Percentiles rank a stretch among this genome's conserved stretches.
These are phyloP conservation scores for Trissolcus basalis DNA, from an alignment of 1,140 invertebrate species.

Conservation along the genomic window DNA sequence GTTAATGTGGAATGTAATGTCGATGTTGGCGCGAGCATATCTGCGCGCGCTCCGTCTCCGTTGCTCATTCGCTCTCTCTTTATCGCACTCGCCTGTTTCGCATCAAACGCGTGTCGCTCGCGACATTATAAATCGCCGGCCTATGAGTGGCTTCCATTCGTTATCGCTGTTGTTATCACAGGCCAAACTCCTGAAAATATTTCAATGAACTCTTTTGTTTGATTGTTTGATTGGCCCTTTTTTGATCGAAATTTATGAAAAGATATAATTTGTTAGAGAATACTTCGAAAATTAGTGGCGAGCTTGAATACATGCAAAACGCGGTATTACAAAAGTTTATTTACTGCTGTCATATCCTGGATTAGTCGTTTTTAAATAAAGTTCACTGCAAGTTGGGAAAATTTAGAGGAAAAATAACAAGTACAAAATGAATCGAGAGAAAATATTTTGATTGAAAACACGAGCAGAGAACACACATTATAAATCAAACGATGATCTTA, in stretches of 20 bases:
- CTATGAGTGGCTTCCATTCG: conserved; percentile 74
- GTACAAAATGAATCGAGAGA: neutral
- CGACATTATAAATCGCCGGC: conserved; percentile 71
- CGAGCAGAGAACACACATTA: conserved; percentile 5
- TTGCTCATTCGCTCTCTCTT: conserved; percentile 43
- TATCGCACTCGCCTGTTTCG: conserved; percentile 54
- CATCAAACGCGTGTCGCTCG: conserved; percentile 55
- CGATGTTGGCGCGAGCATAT: conserved; percentile 69
- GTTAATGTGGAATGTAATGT: conserved; percentile 76
- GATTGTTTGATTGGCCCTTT: conserved; percentile 12
- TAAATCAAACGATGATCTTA: conserved; percentile 11
- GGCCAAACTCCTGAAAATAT: conserved; percentile 61
- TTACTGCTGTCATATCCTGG: too few relatives aligned
- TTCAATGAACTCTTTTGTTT: conserved; percentile 36
- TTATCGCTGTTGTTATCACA: conserved; percentile 67
- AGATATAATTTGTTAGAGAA: neutral
- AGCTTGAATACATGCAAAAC: too few relatives aligned
- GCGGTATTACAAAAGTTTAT: too few relatives aligned
- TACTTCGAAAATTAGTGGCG: too few relatives aligned
- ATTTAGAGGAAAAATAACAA: too few relatives aligned
- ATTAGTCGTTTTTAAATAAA: too few relatives aligned
- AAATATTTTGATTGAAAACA: neutral
- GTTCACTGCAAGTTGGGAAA: too few relatives aligned
- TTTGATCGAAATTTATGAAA: neutral
- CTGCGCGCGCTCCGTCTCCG: conserved; percentile 56